Percentiles rank a stretch among this genome's conserved stretches.
Conservation (phyloP, 2,797 vertebrate genomes). For the Salarias fasciatus region DNA sequence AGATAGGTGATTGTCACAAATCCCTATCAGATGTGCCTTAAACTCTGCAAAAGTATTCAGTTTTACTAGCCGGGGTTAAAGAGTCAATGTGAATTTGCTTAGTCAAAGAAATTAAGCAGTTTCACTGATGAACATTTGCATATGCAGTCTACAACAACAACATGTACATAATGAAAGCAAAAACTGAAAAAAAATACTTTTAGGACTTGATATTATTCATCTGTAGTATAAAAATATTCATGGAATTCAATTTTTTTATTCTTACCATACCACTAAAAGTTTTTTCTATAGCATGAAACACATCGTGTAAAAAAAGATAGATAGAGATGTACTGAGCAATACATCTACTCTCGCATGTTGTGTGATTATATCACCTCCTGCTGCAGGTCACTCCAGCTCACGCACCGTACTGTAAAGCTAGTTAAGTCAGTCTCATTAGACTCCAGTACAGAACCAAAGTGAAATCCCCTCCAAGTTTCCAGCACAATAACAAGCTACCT, state of each 20-base stretch:
- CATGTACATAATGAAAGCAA: too few species aligned
- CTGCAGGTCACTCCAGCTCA: constrained; percentile 25
- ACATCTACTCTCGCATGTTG: not conserved
- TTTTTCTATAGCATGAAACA: too few species aligned
- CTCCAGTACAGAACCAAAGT: constrained; percentile 17
- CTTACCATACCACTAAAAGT: too few species aligned
- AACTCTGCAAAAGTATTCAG: constrained; percentile 17
- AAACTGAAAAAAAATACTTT: too few species aligned
- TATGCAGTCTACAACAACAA: too few species aligned
- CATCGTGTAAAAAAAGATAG: not conserved
- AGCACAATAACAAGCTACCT: constrained; percentile 54
- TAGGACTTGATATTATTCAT: too few species aligned
- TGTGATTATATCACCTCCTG: constrained; percentile 31
- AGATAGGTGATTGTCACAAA: constrained; percentile 33
- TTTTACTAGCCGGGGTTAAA: constrained; percentile 5
- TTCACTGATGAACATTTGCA: not conserved
- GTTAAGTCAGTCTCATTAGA: constrained; percentile 55
- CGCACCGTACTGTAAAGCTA: constrained; percentile 32
- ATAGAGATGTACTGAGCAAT: not conserved
- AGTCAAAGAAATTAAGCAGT: constrained; percentile 2
- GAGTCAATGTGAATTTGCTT: constrained; percentile 6
- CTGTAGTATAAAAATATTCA: too few species aligned
- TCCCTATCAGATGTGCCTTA: constrained; percentile 11
- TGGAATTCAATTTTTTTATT: too few species aligned
- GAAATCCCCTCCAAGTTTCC: constrained; percentile 50